Evolutionary conservation across 2,888 invertebrate genomes (phyloP), one percentile per base, ranked within the genome.

Genomic region (Andrena minutula): DNA sequence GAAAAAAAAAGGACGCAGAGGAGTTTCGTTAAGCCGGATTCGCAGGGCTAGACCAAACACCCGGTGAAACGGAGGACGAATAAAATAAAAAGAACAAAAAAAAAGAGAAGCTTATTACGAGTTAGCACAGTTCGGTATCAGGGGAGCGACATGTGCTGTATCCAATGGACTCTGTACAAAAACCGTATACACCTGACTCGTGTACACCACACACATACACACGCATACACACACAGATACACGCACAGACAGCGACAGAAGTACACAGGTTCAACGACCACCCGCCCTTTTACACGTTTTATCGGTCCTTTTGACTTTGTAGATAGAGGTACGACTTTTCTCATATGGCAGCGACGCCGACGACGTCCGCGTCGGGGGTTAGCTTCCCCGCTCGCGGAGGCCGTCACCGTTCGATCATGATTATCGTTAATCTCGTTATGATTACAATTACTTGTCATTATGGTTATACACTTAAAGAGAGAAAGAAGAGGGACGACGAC

Each of bases 281-380:
- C 88, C 41, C 85, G 84, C 88, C 87, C 88, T 90, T 89, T 89
- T 87, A 89, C 89, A 89, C 86, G 84, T 88, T 89, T 90, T 87
- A 90, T 86, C 85, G 75, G 85, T 79, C 83, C 84, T 89, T 89
- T 89, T 87, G 86, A 90, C 88, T 89, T 87, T 75, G 87, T 89
- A 89, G 89, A 85, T 90, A 86, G 82, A 78, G 75, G 75, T 86
- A 88, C 88, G 82, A 83, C 41, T 85, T 90, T 88, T 88, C 86
- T 89, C 68, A 83, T 76, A 78, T 70, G 71, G 61, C 75, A 64
- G 28, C 80, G 58, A 79, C 79, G 63, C 60, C 73, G 78, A 28
- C 61, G 78, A 75, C 74, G 63, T 56, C 80, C 71, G 53, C 32
- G 60, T 56, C 53, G 32, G 30, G 20, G 12, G n/a, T 41, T 28